phyloP scores from a whole-genome alignment of 2,113 vertebrate genomes.

The Oceanodroma tethys region DNA sequence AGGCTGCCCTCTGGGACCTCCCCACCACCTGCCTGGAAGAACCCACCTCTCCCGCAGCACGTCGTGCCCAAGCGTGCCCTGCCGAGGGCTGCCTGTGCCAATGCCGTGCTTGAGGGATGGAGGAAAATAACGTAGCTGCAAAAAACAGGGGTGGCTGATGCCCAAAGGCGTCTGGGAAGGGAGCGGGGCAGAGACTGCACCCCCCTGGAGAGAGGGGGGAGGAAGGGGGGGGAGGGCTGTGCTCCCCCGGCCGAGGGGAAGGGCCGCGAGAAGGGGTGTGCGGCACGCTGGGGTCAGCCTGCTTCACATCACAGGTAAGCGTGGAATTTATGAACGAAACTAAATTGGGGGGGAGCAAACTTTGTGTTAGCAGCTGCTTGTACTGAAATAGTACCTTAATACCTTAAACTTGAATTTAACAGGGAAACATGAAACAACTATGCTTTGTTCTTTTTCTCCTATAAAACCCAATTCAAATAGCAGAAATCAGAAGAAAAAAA shows the following conservation, averaged over 20 bases:
- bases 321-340: background rate
- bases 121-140: background rate
- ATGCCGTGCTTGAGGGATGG: background rate
- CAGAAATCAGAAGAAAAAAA: background rate
- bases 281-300: background rate
- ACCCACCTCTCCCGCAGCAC: background rate
- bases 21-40: background rate
- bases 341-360: background rate
- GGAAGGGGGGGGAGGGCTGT: background rate
- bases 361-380: background rate
- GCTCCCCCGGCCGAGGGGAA: background rate
- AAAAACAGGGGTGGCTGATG: background rate
- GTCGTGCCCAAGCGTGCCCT: background rate
- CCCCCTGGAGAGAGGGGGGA: no score
- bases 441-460: background rate
- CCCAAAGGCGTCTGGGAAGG: background rate
- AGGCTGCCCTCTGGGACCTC: background rate
- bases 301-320: background rate
- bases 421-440: background rate
- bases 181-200: background rate
- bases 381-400: background rate
- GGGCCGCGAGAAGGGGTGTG: background rate
- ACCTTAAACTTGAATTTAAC: background rate
- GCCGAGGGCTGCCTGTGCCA: fast-evolving
- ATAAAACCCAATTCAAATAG: background rate